These are phyloP conservation scores for Drosophila baimaii DNA, from an alignment of 1,140 invertebrate genomes.

Conservation along the genomic window DNA sequence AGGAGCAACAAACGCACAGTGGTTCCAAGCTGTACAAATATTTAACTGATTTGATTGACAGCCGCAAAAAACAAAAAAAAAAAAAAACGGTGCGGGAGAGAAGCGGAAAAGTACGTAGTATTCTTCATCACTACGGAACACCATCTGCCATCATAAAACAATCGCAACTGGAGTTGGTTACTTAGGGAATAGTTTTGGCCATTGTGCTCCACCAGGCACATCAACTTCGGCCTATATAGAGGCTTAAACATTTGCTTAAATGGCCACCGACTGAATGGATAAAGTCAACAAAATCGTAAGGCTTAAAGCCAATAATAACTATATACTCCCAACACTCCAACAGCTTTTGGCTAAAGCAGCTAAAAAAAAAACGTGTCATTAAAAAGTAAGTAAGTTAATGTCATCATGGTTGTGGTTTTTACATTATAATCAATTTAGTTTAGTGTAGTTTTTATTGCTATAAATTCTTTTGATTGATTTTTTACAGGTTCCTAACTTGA, in stretches of 20 bases:
- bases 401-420: not conserved
- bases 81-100: not conserved
- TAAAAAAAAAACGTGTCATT: not conserved
- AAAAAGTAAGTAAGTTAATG: not conserved
- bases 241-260: slow-evolving; percentile 25
- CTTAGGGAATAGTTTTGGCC: slow-evolving; percentile 22
- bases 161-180: slow-evolving; percentile 19
- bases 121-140: not conserved
- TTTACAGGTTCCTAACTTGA: not conserved
- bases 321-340: not conserved
- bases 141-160: slow-evolving; percentile 23
- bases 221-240: slow-evolving; percentile 1
- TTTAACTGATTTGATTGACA: slow-evolving; percentile 45
- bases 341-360: not conserved
- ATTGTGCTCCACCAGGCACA: slow-evolving; percentile 7
- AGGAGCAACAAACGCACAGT: slow-evolving; percentile 49
- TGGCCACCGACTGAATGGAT: slow-evolving; percentile 8
- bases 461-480: not conserved
- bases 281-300: slow-evolving; percentile 19
- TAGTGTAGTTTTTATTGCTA: too few relatives aligned
- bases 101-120: slow-evolving; percentile 5
- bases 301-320: not conserved
- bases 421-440: too few relatives aligned
- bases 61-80: too few relatives aligned
- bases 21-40: slow-evolving; percentile 43